phyloP scores from a whole-genome alignment of 37 sponge, comb jelly and placozoan genomes.

The Halisarca cf. caerulea region DNA sequence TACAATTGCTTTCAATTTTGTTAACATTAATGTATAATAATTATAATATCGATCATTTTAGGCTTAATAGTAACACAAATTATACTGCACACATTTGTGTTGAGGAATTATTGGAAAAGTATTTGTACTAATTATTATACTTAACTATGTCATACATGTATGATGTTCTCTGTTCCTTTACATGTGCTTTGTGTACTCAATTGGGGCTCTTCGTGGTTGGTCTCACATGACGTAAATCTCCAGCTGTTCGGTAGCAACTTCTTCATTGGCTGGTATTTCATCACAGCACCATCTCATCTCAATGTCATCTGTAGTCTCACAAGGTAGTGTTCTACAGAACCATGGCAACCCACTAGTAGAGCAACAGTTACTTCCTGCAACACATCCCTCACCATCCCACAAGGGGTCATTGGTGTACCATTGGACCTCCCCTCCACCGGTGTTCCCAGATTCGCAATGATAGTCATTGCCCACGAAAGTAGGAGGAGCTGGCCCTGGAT shows the following conservation, averaged over 20 bases:
- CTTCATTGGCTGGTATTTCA: background rate
- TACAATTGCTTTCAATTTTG: no score
- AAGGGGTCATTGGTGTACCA: conserved; percentile 10
- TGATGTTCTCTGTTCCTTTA: no score
- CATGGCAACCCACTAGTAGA: background rate
- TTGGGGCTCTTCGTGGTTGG: no score
- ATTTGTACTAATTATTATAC: no score
- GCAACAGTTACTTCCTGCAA: background rate
- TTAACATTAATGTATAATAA: no score
- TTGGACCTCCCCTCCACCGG: background rate
- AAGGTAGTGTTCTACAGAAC: background rate
- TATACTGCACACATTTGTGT: no score
- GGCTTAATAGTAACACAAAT: no score
- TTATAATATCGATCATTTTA: no score
- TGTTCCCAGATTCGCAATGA: background rate
- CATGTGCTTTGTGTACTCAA: no score
- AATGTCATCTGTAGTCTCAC: conserved; percentile 7
- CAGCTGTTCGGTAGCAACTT: background rate
- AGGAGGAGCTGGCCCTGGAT: background rate
- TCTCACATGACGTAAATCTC: background rate
- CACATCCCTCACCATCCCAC: conserved; percentile 13
- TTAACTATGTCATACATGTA: no score
- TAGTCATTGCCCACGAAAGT: background rate
- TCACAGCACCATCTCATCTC: background rate
- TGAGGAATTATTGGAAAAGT: no score